phyloP scores from a whole-genome alignment of 2,888 invertebrate genomes.

The Troides aeacus region DNA sequence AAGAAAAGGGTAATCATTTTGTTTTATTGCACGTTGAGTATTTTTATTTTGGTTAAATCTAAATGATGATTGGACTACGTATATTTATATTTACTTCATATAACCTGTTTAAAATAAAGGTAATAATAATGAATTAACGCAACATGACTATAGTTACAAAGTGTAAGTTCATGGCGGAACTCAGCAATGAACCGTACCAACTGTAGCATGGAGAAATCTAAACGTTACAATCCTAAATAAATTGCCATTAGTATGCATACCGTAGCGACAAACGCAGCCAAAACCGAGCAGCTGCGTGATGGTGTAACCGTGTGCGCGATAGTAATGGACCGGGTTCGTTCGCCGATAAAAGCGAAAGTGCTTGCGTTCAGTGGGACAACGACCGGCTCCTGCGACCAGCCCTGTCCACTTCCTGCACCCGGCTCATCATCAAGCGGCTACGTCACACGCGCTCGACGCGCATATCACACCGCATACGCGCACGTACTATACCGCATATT shows the following conservation, averaged over 20 bases:
- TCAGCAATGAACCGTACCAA: slow-evolving; percentile 36
- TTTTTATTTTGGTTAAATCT: no score
- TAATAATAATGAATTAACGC: neutral
- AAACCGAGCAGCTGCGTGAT: slow-evolving; percentile 60
- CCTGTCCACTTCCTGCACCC: slow-evolving; percentile 59
- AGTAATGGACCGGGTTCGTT: slow-evolving; percentile 77
- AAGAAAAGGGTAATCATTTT: no score
- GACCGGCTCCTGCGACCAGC: slow-evolving; percentile 70
- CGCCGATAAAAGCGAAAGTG: slow-evolving; percentile 79
- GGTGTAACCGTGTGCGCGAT: slow-evolving; percentile 74
- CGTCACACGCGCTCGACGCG: slow-evolving; percentile 37
- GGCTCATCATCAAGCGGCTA: slow-evolving; percentile 53
- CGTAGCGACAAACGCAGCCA: slow-evolving; percentile 64
- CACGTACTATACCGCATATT: neutral
- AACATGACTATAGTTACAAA: neutral
- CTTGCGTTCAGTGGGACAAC: slow-evolving; percentile 76
- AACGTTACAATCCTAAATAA: slow-evolving; percentile 64
- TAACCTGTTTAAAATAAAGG: neutral
- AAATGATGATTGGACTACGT: no score
- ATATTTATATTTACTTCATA: neutral
- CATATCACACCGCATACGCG: slow-evolving; percentile 33
- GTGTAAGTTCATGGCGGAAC: neutral
- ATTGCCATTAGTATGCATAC: slow-evolving; percentile 67
- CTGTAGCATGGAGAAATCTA: slow-evolving; percentile 65
- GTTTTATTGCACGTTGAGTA: no score